A percentile compares a stretch with the other conserved stretches of the same genome.
Evolutionary conservation across 2,888 invertebrate species (phyloP).

Genomic region (Drosophila ustulata): DNA sequence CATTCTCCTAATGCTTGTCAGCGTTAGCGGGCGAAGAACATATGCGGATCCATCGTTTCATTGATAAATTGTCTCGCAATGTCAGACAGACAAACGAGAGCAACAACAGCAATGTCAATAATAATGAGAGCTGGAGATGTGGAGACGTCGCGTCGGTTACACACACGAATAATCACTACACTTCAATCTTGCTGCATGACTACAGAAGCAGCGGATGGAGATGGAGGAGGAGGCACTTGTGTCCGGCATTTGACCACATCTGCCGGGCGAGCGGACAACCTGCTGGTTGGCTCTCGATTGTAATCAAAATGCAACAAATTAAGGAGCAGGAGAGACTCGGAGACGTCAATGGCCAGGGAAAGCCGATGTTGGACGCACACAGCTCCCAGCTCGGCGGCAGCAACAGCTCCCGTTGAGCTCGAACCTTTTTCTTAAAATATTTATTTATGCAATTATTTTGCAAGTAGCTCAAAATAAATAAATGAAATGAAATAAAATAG

Average conservation of each 20-base stretch:
- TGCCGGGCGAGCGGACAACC: conserved; percentile 57
- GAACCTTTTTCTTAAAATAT: conserved; percentile 79
- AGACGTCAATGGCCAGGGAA: conserved; percentile 25
- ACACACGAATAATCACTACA: conserved; percentile 68
- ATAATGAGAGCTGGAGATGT: conserved; percentile 54
- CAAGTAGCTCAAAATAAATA: conserved; percentile 83
- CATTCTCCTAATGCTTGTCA: conserved; percentile 51
- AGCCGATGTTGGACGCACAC: conserved; percentile 25
- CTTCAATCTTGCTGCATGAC: conserved; percentile 64
- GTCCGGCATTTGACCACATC: conserved; percentile 52
- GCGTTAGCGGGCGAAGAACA: conserved; percentile 17
- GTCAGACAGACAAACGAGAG: conserved; percentile 32
- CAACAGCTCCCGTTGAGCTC: conserved; percentile 10
- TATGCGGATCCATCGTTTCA: conserved; percentile 72
- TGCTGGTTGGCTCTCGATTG: conserved; percentile 62
- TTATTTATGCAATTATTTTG: conserved; percentile 83
- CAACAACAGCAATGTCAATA: conserved; percentile 34
- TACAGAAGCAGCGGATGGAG: background rate
- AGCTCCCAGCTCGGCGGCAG: background rate
- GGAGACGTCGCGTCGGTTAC: conserved; percentile 43
- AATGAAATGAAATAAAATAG: conserved; percentile 79
- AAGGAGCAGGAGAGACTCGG: conserved; percentile 60
- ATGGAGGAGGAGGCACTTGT: background rate
- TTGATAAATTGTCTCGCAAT: conserved; percentile 72
- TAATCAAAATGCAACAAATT: conserved; percentile 81